Evolutionary conservation across 2,113 vertebrate species (phyloP).

Genomic region (Hydrolagus affinis): DNA sequence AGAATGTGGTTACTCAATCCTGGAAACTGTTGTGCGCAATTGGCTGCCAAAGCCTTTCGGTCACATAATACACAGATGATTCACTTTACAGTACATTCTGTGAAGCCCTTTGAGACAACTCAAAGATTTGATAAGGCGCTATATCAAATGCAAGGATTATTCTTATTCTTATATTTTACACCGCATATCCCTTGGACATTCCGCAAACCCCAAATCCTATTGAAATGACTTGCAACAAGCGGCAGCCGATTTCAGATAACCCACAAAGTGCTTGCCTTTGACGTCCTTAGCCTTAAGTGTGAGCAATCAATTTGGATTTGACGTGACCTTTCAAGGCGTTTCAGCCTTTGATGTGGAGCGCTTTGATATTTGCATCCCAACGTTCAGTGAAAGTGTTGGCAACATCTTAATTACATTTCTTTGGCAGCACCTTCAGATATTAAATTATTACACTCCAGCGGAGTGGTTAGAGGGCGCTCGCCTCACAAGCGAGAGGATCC

Average conservation of each 20-base stretch:
- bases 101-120: too few species aligned
- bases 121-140: too few species aligned
- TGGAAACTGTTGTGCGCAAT: too few species aligned
- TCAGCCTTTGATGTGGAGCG: constrained; percentile 19
- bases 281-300: not conserved
- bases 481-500: too few species aligned
- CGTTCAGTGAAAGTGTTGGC: not conserved
- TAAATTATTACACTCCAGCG: too few species aligned
- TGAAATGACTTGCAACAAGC: not conserved
- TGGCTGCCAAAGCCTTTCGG: too few species aligned
- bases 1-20: too few species aligned
- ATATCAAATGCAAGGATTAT: too few species aligned
- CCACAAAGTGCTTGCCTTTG: constrained; percentile 5
- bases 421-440: not conserved
- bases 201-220: not conserved
- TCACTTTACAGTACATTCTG: too few species aligned
- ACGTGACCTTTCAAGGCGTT: not conserved
- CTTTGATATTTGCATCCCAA: constrained; percentile 23
- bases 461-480: too few species aligned
- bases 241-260: constrained; percentile 25
- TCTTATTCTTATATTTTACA: not conserved
- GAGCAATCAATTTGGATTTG: constrained; percentile 28
- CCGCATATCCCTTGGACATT: not conserved
- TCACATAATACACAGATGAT: too few species aligned
- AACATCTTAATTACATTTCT: not conserved